A percentile compares a stretch with the other conserved stretches of the same genome.
Conservation (phyloP, 1,140 invertebrate species). For the Caenorhabditis briggsae region DNA sequence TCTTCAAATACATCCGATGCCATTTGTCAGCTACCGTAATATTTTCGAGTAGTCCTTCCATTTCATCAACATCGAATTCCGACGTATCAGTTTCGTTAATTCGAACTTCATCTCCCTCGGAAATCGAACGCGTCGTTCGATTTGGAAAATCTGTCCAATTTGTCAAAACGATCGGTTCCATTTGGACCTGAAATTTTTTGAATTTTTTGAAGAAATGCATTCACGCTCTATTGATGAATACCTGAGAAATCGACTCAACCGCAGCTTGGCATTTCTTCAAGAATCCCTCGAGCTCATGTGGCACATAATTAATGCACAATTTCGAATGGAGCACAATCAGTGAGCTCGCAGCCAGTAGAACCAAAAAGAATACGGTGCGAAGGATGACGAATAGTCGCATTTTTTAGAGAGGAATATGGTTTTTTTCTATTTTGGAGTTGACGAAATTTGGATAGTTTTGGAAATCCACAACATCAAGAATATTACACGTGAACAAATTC, state of each 20-base stretch:
- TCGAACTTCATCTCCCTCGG: too few relatives aligned
- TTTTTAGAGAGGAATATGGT: too few relatives aligned
- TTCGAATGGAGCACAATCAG: background rate
- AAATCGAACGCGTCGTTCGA: too few relatives aligned
- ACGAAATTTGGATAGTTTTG: background rate
- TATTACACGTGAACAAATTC: too few relatives aligned
- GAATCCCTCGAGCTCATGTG: background rate
- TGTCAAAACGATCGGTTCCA: too few relatives aligned
- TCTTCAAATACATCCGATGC: background rate
- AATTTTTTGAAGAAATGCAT: background rate
- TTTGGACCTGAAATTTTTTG: background rate
- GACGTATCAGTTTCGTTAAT: background rate
- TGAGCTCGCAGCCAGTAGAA: background rate
- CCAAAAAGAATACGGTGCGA: constrained; percentile 22
- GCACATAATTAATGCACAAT: constrained; percentile 25
- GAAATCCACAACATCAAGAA: background rate
- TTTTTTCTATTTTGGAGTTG: too few relatives aligned
- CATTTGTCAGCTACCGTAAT: background rate
- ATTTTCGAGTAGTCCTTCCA: background rate
- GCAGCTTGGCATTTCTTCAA: background rate
- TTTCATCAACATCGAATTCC: background rate
- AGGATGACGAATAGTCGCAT: constrained; percentile 28
- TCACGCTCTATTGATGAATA: background rate
- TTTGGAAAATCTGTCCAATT: too few relatives aligned
- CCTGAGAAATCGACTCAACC: background rate